Conservation (phyloP, 1,140 invertebrate genomes). For the Bathynomus jamesi region DNA sequence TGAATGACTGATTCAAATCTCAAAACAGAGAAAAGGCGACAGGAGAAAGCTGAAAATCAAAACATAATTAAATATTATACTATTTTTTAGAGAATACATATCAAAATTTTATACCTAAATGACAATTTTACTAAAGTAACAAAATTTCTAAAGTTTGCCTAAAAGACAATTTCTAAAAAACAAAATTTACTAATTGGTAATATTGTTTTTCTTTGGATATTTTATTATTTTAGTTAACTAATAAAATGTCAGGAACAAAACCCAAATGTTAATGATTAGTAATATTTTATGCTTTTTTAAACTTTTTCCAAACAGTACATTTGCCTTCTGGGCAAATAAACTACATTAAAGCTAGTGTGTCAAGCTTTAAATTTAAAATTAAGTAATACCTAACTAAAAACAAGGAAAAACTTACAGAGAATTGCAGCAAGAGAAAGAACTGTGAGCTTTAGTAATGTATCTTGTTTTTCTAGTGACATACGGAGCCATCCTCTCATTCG, state of each 20-base stretch:
- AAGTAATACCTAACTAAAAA: not conserved
- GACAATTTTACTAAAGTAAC: not conserved
- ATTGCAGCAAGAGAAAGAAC: not conserved
- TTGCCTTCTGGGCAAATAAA: not conserved
- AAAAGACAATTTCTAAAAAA: not conserved
- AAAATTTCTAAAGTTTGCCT: not conserved
- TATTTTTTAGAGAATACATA: slow-evolving; percentile 32
- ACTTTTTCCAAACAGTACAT: not conserved
- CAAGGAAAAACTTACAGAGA: not conserved
- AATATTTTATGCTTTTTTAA: not conserved
- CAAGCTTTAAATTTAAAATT: not conserved
- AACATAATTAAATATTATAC: slow-evolving; percentile 10
- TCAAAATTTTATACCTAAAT: not conserved
- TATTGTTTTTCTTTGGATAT: not conserved
- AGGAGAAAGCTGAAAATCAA: slow-evolving; percentile 77
- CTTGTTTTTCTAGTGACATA: not conserved
- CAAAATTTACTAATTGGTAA: not conserved
- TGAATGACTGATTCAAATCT: slow-evolving; percentile 96
- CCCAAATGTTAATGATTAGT: too few species aligned
- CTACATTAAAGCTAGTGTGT: not conserved
- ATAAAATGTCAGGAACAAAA: too few species aligned
- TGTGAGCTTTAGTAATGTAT: not conserved
- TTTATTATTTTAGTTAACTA: not conserved
- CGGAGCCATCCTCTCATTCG: not conserved
- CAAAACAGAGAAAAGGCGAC: slow-evolving; percentile 89